These are phyloP conservation scores for Leptura quadrifasciata DNA, from an alignment of 2,888 invertebrate genomes.

Conservation along the genomic window DNA sequence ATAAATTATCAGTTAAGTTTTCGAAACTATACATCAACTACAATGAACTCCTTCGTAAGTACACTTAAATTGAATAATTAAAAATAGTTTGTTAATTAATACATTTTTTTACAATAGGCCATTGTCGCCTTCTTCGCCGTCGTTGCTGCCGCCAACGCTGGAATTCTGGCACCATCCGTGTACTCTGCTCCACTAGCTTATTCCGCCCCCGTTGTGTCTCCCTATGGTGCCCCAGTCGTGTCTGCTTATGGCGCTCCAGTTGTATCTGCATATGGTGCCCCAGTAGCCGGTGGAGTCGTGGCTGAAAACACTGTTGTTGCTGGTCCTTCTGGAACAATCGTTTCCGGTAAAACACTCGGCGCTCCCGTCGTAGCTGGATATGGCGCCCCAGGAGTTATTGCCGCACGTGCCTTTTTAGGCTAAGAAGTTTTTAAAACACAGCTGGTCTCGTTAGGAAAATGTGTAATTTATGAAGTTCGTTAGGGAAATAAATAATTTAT, in stretches of 20 bases:
- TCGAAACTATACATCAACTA: slow-evolving; percentile 21
- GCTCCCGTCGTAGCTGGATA: slow-evolving; percentile 50
- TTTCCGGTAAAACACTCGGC: slow-evolving; percentile 55
- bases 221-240: slow-evolving; percentile 48
- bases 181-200: slow-evolving; percentile 48
- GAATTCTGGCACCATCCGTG: slow-evolving; percentile 13
- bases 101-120: not conserved
- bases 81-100: not conserved
- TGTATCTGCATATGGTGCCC: slow-evolving; percentile 47
- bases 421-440: no score
- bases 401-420: slow-evolving; percentile 22
- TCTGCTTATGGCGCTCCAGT: slow-evolving; percentile 51
- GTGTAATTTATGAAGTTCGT: no score
- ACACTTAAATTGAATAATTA: not conserved
- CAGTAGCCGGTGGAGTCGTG: slow-evolving; percentile 40
- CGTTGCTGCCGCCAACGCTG: slow-evolving; percentile 60
- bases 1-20: slow-evolving; percentile 1
- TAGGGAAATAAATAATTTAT: no score
- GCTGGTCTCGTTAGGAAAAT: no score
- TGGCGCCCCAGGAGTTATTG: slow-evolving; percentile 48
- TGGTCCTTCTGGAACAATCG: slow-evolving; percentile 65
- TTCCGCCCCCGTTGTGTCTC: not conserved
- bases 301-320: slow-evolving; percentile 54
- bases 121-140: slow-evolving; percentile 61
- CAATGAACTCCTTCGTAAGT: slow-evolving; percentile 65